These are phyloP conservation scores for Melitaea athalia DNA, from an alignment of 2,888 invertebrate genomes.

Conservation along the genomic window DNA sequence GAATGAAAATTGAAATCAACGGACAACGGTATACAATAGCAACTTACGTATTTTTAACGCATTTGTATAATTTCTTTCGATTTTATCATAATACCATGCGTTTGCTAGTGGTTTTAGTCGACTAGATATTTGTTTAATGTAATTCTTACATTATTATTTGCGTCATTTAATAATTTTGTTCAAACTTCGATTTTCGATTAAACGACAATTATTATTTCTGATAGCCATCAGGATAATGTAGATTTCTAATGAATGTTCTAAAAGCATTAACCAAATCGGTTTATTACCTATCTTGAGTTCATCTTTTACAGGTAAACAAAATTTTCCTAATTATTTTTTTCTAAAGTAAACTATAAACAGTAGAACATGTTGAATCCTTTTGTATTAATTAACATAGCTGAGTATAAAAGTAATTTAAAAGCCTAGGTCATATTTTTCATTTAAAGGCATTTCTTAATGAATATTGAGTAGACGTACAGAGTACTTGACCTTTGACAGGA, in stretches of 20 bases:
- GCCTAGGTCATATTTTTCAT: too few relatives aligned
- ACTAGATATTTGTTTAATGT: neutral
- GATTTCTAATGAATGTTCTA: neutral
- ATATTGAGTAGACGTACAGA: too few relatives aligned
- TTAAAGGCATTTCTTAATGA: too few relatives aligned
- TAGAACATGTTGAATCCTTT: too few relatives aligned
- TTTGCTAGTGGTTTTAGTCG: neutral
- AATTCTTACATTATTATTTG: too few relatives aligned
- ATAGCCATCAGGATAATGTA: neutral
- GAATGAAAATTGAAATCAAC: slow-evolving; percentile 43
- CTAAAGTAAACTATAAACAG: too few relatives aligned
- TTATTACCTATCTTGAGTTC: too few relatives aligned
- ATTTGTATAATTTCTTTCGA: neutral
- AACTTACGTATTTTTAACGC: slow-evolving; percentile 44
- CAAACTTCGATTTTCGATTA: neutral
- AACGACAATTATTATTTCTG: too few relatives aligned
- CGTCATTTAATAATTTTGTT: neutral
- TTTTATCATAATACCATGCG: neutral
- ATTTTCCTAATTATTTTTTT: too few relatives aligned
- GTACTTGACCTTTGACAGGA: slow-evolving; percentile 1
- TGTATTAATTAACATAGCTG: too few relatives aligned
- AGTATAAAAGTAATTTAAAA: too few relatives aligned
- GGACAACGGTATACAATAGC: slow-evolving; percentile 41
- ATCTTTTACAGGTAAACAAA: too few relatives aligned
- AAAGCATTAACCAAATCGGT: neutral